Evolutionary conservation across 2,888 invertebrate genomes (phyloP), one percentile per base, ranked within the genome.

Genomic region (Meandrusa payeni): DNA sequence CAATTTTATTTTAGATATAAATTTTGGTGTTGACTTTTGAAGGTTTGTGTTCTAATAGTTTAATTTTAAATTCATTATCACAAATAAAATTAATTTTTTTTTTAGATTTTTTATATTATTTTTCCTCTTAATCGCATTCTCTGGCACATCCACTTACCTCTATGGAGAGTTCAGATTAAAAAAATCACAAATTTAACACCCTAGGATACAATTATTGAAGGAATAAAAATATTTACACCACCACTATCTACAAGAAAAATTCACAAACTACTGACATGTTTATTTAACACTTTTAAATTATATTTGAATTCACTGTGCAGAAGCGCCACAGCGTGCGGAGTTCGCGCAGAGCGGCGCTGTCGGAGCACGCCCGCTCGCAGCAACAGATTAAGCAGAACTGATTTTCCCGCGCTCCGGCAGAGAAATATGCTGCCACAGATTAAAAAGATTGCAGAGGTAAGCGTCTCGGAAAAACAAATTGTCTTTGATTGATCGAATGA

Each of bases 391-490:
- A 17, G 13, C 11, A 7, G 23, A 15, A 41, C 41, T 41, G 41
- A 41, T 34, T 41, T n/a, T 41, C 41, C 41, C 34, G 41, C 34
- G 41, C 28, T 20, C 28, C 12, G 17, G 6, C 34, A 26, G 11
- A 26, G 12, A 26, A 40, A 40, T 26, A 27, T 27, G 24, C 34
- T 15, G 23, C 17, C 36, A 36, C 17, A 40, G 40, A 39, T 23
- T 32, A 40, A 7, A 24, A 33, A 26, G 22, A 31, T 31, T 17
- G 22, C 22, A 23, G 32, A 27, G 12, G 28, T 29, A 13, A 22
- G 11, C 22, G 19, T 15, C 20, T 9, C 17, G 4, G 22, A 6
- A 38, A 26, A 33, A 32, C 32, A 27, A 32, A 41, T 20, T 34
- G 34, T 17, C 41, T 15, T 42, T 36, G 36, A 36, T 42, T 27